Evolutionary conservation across 1,140 invertebrate genomes (phyloP).

Genomic region (Trichogramma pretiosum): DNA sequence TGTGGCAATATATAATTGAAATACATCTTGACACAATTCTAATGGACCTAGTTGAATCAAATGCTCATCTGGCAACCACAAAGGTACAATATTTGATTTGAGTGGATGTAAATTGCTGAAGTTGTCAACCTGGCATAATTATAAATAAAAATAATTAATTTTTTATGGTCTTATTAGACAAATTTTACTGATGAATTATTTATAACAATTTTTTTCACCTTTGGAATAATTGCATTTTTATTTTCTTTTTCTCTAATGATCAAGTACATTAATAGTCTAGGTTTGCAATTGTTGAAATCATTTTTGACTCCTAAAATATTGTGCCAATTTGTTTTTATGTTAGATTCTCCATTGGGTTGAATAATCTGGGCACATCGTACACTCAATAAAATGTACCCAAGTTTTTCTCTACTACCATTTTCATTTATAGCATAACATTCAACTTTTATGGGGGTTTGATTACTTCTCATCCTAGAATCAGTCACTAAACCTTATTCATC

Average conservation of each 20-base stretch:
- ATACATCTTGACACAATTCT: constrained; percentile 32
- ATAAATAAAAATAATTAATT: no score
- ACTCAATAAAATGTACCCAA: constrained; percentile 46
- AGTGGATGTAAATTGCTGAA: constrained; percentile 7
- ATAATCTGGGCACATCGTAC: constrained; percentile 44
- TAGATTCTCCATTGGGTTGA: constrained; percentile 21
- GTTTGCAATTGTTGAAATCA: constrained; percentile 40
- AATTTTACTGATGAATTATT: constrained; percentile 6
- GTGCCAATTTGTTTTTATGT: constrained; percentile 39
- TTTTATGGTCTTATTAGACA: neutral
- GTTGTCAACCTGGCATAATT: constrained; percentile 10
- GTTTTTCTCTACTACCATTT: constrained; percentile 34
- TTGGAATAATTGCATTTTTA: neutral
- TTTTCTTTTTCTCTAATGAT: constrained; percentile 36
- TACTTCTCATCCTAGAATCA: constrained; percentile 39
- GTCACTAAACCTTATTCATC: neutral
- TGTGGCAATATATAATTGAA: constrained; percentile 32
- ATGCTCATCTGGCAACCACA: constrained; percentile 31
- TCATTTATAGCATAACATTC: constrained; percentile 44
- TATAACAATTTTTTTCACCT: constrained; percentile 13
- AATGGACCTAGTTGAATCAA: constrained; percentile 39
- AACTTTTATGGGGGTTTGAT: constrained; percentile 43
- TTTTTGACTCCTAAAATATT: constrained; percentile 42
- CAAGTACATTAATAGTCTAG: constrained; percentile 44
- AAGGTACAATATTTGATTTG: constrained; percentile 23